Evolutionary conservation across 2,797 vertebrate genomes (phyloP), one percentile per base, ranked within the genome.

Genomic region (Fratercula arctica): DNA sequence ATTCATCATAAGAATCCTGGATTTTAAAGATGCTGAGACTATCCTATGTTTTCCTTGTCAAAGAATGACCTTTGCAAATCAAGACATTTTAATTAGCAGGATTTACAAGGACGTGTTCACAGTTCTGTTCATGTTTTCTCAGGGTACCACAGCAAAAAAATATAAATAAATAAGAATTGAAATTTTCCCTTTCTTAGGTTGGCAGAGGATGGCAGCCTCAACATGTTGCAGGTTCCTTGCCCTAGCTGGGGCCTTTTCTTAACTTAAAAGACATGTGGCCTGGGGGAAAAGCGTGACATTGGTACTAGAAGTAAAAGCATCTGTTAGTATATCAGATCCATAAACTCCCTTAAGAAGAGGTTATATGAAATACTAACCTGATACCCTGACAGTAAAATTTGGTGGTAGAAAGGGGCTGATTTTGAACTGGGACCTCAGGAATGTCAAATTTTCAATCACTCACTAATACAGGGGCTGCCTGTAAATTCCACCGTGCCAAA

Each of bases 51-150:
- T 83, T 81, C 16, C 25, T 87, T 59, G 25, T 41, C 31, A 39
- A 94, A 82, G 39, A 85, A 69, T 37, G 41, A 89, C 82, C 75
- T 95, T 90, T 13, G 3, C 31, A 57, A 81, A 92, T 60, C 16
- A 69, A 93, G 83, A 31, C 33, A 46, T 93, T 96, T 96, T 84
- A 89, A 75, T 75, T 74, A 80, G 41, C 82, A 93, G 39, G 29
- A 54, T 93, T 93, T 93, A 69, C 53, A 77, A 81, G 51, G 54
- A 69, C 9, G 2, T 43, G 61, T n/a, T 48, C 28, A 59, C 0
- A 0, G 56, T 83, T 90, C 72, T 28, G 74, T 43, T 92, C 60
- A 9, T 66, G 13, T 17, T 75, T 95, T 77, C 24, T 43, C 37
- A 48, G n/a, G 68, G n/a, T 93, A 81, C n/a, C 45, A 35, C 11